Conservation (phyloP, 1,140 invertebrate genomes). For the Heliothis virescens region DNA sequence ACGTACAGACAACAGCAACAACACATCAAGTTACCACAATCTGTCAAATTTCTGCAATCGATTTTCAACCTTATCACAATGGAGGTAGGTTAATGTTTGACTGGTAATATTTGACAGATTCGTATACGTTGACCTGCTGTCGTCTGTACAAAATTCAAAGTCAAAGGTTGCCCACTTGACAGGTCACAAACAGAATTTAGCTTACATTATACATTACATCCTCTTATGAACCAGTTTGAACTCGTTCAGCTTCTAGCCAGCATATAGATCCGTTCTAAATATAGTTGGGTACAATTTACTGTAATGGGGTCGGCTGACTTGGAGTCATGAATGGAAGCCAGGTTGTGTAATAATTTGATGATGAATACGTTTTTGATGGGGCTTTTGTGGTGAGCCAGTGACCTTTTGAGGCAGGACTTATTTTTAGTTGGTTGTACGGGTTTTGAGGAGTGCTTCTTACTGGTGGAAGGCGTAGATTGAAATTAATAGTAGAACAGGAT, state of each 20-base stretch:
- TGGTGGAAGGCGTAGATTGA: too few relatives aligned
- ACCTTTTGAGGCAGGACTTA: background rate
- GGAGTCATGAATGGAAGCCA: background rate
- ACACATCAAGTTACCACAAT: too few relatives aligned
- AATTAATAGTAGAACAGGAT: too few relatives aligned
- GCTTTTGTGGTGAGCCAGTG: background rate
- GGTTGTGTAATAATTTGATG: constrained; percentile 18
- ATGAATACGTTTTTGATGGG: background rate
- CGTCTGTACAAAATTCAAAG: too few relatives aligned
- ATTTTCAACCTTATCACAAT: too few relatives aligned
- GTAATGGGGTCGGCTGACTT: constrained; percentile 15
- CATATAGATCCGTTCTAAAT: constrained; percentile 20
- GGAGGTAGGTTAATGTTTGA: too few relatives aligned
- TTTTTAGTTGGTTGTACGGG: background rate
- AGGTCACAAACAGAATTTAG: background rate
- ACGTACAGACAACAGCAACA: too few relatives aligned
- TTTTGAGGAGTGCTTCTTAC: background rate
- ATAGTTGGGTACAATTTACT: constrained; percentile 14
- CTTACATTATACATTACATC: constrained; percentile 6
- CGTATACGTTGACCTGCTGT: too few relatives aligned
- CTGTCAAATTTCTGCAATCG: too few relatives aligned
- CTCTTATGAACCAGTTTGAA: background rate
- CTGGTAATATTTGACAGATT: too few relatives aligned
- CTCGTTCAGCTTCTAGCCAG: background rate
- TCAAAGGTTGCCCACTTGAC: background rate